Conservation (phyloP, 2,888 invertebrate species). For the Dynastes maya region DNA sequence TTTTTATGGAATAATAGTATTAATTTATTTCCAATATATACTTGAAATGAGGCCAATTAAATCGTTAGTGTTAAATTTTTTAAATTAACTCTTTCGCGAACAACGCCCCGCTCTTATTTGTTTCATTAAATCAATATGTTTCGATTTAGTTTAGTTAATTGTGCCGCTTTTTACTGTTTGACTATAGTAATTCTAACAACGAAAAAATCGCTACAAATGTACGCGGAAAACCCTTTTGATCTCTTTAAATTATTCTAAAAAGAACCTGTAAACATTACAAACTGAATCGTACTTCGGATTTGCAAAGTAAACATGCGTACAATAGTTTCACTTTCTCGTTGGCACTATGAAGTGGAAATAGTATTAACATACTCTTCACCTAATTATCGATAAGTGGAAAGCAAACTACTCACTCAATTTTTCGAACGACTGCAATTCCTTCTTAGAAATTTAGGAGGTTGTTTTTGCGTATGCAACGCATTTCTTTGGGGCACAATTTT, state of each 20-base stretch:
- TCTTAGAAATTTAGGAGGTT: slow-evolving; percentile 64
- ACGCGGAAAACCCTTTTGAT: no score
- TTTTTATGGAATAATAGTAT: not conserved
- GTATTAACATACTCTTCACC: not conserved
- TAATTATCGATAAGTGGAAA: not conserved
- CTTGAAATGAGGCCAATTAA: slow-evolving; percentile 24
- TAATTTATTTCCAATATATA: slow-evolving; percentile 3
- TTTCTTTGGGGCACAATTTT: slow-evolving; percentile 66
- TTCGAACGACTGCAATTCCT: slow-evolving; percentile 62
- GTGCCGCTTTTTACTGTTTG: no score
- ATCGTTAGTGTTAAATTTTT: slow-evolving; percentile 16
- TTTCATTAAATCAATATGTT: not conserved
- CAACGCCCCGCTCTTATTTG: slow-evolving; percentile 8
- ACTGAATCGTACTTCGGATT: not conserved
- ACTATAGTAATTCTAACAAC: no score
- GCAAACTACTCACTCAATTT: slow-evolving; percentile 51
- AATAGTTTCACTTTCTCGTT: slow-evolving; percentile 9
- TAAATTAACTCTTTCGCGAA: slow-evolving; percentile 16
- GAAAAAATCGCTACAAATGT: no score
- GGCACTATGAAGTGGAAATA: not conserved
- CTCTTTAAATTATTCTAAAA: no score
- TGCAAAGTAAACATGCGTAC: not conserved
- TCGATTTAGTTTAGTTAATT: no score
- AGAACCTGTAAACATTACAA: no score
- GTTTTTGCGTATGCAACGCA: slow-evolving; percentile 68